Evolutionary conservation across 2,113 vertebrate species (phyloP), one percentile per base, ranked within the genome.

Genomic region (Corythaixoides concolor): DNA sequence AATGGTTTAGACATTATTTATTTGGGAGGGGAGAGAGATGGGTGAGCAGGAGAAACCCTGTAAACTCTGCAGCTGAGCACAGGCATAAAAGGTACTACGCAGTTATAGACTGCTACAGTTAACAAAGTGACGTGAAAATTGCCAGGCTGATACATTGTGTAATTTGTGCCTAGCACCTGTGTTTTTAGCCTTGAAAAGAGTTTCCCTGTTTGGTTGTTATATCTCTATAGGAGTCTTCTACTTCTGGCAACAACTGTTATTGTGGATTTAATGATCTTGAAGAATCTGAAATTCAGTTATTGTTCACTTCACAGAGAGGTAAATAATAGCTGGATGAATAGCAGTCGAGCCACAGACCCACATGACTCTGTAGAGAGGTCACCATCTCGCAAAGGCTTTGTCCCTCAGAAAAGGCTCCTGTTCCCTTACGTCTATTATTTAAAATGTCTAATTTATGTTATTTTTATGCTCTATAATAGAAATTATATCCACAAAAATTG

Each of bases 101-200:
- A 32, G 67, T 70, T 84, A 49, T 6, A 90, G 62, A 27, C n/a
- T 93, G 58, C 62, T 75, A 83, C 45, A 60, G 80, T 96, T 96
- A 97, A 96, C 91, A 90, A 94, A 94, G 80, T 95, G 89, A 95
- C n/a, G 47, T 77, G 96, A 95, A 97, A 96, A 95, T 96, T 91
- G 52, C 85, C 83, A 78, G 85, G 56, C 91, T 94, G 81, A 52
- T 69, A 73, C 84, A 80, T 94, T 93, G 93, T 91, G 92, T 88
- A 94, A 96, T 97, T 97, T 94, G 72, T 97, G 92, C 93, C 85
- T 84, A 76, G 90, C 95, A 97, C 96, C 95, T 97, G 96, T 93
- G 93, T 70, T 95, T 97, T 95, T 91, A 92, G 87, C 85, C 50
- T 84, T 96, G 89, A 97, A 97, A 96, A 95, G 91, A 94, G 87